Base-by-base conservation (phyloP, 2,888 invertebrate species). In the Pheosia tremula region DNA sequence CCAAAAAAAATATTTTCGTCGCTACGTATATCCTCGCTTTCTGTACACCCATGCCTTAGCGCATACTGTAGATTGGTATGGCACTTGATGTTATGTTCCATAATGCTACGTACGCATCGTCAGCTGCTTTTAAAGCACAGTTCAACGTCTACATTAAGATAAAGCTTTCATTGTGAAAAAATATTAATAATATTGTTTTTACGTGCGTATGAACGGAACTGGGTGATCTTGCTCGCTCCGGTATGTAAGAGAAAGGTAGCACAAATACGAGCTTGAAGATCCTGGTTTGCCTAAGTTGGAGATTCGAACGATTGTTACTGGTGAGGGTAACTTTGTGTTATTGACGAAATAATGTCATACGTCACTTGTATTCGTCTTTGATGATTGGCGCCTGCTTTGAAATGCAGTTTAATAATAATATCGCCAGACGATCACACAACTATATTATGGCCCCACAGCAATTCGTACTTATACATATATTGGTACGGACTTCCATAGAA, bases 71-170 rank as follows among this genome's bases (percentile, higher is more conserved):
- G 50, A 41, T 39, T 59, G 38, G 54, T 63, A 60, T 45, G 36
- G 24, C 39, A 56, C 49, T 45, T 38, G 54, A 13, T 60, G 57
- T 64, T 62, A 63, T 70, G 58, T 68, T 68, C 73, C 67, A 72
- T 65, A 64, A 64, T 68, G 59, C 62, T 63, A 64, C 61, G 66
- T 68, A 69, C 62, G 59, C 66, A 74, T 61, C 64, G 64, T 63
- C 69, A 64, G 68, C 72, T 67, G 68, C 60, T 72, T 68, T 74
- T 66, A 61, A 62, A 61, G 45, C 45, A 54, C 67, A 52, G 66
- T 57, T 64, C 64, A 67, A 75, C 66, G 63, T 62, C 73, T 70
- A 64, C 67, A 75, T 72, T 64, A 68, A 64, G 59, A 59, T 67
- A 67, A 63, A 61, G 61, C 56, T 65, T 59, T 63, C 66, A 52